phyloP scores from a whole-genome alignment of 2,797 vertebrate species.

The Hylomyscus alleni region DNA sequence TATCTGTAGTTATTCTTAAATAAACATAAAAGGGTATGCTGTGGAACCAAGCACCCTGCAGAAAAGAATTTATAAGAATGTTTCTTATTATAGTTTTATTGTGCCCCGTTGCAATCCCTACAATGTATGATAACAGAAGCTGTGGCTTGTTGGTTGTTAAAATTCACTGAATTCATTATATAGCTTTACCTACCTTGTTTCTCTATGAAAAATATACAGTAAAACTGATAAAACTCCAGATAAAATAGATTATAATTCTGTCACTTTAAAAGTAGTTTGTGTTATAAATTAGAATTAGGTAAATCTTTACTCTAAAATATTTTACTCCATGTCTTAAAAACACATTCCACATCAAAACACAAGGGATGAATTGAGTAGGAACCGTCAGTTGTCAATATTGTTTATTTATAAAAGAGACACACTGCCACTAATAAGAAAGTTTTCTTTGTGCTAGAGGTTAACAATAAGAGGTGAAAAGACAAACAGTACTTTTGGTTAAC shows the following conservation, averaged over 20 bases:
- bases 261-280: not conserved
- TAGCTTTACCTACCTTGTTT: not conserved
- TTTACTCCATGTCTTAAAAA: conserved; percentile 10
- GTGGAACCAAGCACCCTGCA: not conserved
- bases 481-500: not conserved
- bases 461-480: not conserved
- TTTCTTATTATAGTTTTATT: not conserved
- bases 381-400: not conserved
- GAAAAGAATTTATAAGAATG: not conserved
- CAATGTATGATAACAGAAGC: not conserved
- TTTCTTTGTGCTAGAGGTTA: not conserved
- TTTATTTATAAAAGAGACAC: not conserved
- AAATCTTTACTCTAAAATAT: not conserved
- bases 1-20: not conserved
- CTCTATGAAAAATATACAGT: conserved; percentile 19
- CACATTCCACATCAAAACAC: not conserved
- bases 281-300: not conserved
- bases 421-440: too few species aligned
- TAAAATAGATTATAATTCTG: conserved; percentile 26
- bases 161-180: conserved; percentile 1
- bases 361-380: not conserved
- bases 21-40: not conserved
- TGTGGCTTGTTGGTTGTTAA: not conserved
- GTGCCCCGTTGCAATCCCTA: not conserved
- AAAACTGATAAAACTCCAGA: not conserved